phyloP scores from a whole-genome alignment of 1,140 invertebrate genomes.

The Ephestia elutella region DNA sequence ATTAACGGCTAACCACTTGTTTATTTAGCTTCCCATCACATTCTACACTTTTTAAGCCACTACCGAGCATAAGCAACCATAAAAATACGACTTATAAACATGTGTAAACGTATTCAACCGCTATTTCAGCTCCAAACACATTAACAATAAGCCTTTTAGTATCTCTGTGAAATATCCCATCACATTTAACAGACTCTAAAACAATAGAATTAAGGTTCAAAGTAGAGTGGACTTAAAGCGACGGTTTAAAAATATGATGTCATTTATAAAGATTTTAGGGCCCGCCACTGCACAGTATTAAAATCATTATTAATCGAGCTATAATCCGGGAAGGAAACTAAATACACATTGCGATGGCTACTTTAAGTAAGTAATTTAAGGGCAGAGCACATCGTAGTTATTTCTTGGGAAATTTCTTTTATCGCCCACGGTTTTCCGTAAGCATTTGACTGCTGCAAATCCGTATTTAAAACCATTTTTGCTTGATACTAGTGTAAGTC shows the following conservation, averaged over 20 bases:
- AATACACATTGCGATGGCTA: neutral
- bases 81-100: slow-evolving; percentile 5
- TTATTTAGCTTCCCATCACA: slow-evolving; percentile 4
- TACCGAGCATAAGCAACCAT: neutral
- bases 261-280: slow-evolving; percentile 8
- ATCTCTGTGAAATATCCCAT: neutral
- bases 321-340: slow-evolving; percentile 5
- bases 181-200: neutral
- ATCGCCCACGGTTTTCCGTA: too few relatives aligned
- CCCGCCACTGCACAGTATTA: slow-evolving; percentile 2
- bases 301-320: slow-evolving; percentile 4
- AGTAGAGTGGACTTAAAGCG: neutral
- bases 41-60: neutral
- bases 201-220: neutral
- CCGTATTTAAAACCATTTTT: too few relatives aligned
- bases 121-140: slow-evolving; percentile 7
- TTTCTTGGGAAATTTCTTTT: too few relatives aligned
- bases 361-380: neutral
- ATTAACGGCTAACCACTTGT: slow-evolving; percentile 4
- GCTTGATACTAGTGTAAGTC: too few relatives aligned
- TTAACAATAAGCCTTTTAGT: slow-evolving; percentile 11
- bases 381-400: neutral
- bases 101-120: slow-evolving; percentile 6
- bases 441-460: too few relatives aligned
- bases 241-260: slow-evolving; percentile 10